Evolutionary conservation across 2,888 invertebrate species (phyloP), one percentile per base, ranked within the genome.

Genomic region (Digitonthophagus gazella): DNA sequence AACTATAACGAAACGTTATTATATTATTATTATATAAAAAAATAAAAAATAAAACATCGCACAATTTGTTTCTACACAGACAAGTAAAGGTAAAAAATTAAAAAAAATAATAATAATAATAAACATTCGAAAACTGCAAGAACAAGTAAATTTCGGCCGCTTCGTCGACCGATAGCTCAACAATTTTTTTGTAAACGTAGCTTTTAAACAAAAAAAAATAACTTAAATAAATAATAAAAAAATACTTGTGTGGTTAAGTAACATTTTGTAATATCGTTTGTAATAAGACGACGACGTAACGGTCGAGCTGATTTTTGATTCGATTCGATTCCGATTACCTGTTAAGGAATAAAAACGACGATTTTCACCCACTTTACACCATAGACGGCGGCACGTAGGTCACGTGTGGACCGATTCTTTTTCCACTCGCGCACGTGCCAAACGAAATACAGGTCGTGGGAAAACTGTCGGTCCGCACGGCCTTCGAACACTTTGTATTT

Each of bases 51-150:
- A 19, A 61, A 19, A 61, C 61, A 61, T 61, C 61, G 61, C 61
- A 61, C 19, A 61, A 61, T 61, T 61, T 61, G 19, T 61, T 61
- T 61, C 19, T 61, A 61, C 18, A 61, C 61, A 61, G 61, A 44
- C 28, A 44, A 44, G 8, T 8, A 44, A 61, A 19, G 58, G 18
- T 18, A 16, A 61, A 61, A 19, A 61, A 61, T n/a, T n/a, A n/a
- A n/a, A n/a, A n/a, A n/a, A n/a, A n/a, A n/a, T n/a, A n/a, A n/a
- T n/a, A n/a, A n/a, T n/a, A n/a, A n/a, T n/a, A n/a, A n/a, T n/a
- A 61, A 19, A 14, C 2, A 61, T 19, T n/a, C 18, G 18, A 61
- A 61, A 61, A 61, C 18, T 61, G 61, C 61, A 61, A 61, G 16
- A 18, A 61, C 14, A 44, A 44, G 6, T n/a, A 6, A 61, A 61